These are phyloP conservation scores for Pampusana beccarii DNA, from an alignment of 2,113 vertebrate genomes.

Conservation along the genomic window DNA sequence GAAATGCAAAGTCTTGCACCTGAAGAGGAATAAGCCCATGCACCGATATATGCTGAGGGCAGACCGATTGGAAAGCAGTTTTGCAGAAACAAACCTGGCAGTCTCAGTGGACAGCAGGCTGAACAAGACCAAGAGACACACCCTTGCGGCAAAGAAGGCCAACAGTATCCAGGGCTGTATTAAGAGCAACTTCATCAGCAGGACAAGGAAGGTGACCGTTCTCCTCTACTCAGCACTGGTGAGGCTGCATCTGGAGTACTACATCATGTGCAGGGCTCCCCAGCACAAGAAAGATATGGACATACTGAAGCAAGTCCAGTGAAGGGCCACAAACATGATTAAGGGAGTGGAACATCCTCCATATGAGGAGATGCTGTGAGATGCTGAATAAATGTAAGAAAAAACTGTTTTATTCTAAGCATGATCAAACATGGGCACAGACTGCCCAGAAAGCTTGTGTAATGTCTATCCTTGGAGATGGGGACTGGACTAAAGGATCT, in stretches of 20 bases:
- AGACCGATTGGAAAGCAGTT: not conserved
- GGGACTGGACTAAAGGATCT: not conserved
- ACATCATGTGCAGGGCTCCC: not conserved
- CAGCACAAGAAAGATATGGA: not conserved
- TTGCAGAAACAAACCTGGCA: not conserved
- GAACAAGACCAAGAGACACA: fast-evolving
- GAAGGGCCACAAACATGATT: not conserved
- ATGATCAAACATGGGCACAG: not conserved
- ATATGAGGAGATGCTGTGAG: not conserved
- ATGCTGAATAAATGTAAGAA: not conserved
- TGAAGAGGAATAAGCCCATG: not conserved
- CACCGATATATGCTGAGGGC: not conserved
- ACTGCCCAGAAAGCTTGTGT: not conserved
- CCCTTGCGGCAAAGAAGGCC: not conserved
- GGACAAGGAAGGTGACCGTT: not conserved
- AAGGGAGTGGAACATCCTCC: not conserved
- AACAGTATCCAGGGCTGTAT: not conserved
- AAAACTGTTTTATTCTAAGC: no score
- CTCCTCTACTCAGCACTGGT: not conserved
- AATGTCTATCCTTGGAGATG: not conserved
- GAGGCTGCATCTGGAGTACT: not conserved
- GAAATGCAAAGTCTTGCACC: not conserved
- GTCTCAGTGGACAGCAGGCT: not conserved
- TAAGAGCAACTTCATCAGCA: not conserved
- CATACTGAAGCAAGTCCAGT: not conserved